These are phyloP conservation scores for Aphis craccivora DNA, from an alignment of 1,140 invertebrate species.

Conservation along the genomic window DNA sequence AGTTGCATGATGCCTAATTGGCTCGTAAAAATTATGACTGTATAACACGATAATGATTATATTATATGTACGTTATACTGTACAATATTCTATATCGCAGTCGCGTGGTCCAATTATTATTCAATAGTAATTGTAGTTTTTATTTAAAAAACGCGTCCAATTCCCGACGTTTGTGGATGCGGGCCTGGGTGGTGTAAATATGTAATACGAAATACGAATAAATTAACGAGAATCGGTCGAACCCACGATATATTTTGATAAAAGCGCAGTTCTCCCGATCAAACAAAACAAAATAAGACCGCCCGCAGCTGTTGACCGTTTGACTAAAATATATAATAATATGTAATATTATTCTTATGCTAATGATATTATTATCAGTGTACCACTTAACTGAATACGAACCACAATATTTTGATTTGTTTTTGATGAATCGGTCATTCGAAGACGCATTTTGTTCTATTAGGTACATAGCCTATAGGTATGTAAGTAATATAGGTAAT, in stretches of 20 bases:
- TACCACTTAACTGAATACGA: neutral
- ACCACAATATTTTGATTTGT: neutral
- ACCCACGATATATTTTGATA: neutral
- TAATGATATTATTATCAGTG: neutral
- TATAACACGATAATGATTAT: neutral
- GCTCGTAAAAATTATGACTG: neutral
- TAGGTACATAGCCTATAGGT: too few species aligned
- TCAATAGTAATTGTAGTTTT: neutral
- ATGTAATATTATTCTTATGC: neutral
- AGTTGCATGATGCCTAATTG: conserved; percentile 7
- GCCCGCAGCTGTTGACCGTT: neutral
- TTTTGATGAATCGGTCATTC: neutral
- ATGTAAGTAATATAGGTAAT: neutral
- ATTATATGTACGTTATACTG: neutral
- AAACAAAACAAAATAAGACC: neutral
- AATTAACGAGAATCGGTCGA: neutral
- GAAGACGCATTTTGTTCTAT: neutral
- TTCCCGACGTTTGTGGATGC: neutral
- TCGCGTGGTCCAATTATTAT: neutral
- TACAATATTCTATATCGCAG: neutral
- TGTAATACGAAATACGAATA: neutral
- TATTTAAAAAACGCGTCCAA: neutral
- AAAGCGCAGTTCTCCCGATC: neutral
- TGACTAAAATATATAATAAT: neutral
- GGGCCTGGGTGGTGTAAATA: neutral